phyloP scores from a whole-genome alignment of 1,140 invertebrate species.

The Himalopsyche phryganea region DNA sequence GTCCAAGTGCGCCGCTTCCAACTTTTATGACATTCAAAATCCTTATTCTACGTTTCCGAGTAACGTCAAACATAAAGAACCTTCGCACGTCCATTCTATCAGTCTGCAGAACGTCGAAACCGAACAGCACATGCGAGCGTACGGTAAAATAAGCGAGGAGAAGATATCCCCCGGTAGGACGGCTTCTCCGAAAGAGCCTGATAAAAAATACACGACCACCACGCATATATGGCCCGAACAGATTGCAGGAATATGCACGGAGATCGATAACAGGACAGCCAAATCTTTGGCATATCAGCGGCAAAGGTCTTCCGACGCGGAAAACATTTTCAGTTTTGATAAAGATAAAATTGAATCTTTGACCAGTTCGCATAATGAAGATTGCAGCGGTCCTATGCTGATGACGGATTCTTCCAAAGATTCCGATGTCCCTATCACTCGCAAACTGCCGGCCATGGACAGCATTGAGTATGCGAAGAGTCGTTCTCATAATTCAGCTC shows the following conservation, averaged over 20 bases:
- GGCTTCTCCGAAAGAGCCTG: conserved; percentile 19
- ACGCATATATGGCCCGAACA: conserved; percentile 58
- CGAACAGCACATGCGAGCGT: conserved; percentile 55
- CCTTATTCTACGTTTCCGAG: conserved; percentile 60
- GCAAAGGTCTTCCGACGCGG: conserved; percentile 51
- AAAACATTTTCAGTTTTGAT: conserved; percentile 67
- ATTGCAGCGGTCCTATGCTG: conserved; percentile 39
- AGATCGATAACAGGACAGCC: conserved; percentile 48
- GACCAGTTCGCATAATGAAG: conserved; percentile 51
- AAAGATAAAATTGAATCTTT: conserved; percentile 67
- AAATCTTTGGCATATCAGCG: conserved; percentile 50
- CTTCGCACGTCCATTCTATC: conserved; percentile 60
- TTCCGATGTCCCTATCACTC: conserved; percentile 51
- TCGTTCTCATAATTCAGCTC: conserved; percentile 45
- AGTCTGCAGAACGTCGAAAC: conserved; percentile 65
- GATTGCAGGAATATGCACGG: conserved; percentile 52
- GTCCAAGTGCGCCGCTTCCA: conserved; percentile 52
- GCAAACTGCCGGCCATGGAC: conserved; percentile 52
- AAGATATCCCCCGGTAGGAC: conserved; percentile 16
- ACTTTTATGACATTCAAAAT: conserved; percentile 62
- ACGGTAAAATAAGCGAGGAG: conserved; percentile 30
- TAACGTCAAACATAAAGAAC: conserved; percentile 56
- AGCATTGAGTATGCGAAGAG: conserved; percentile 55
- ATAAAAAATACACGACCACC: conserved; percentile 37
- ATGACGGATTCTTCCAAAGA: conserved; percentile 56